Evolutionary conservation across 2,888 invertebrate species (phyloP), one percentile per base, ranked within the genome.

Genomic region (Xanthia icteritia): DNA sequence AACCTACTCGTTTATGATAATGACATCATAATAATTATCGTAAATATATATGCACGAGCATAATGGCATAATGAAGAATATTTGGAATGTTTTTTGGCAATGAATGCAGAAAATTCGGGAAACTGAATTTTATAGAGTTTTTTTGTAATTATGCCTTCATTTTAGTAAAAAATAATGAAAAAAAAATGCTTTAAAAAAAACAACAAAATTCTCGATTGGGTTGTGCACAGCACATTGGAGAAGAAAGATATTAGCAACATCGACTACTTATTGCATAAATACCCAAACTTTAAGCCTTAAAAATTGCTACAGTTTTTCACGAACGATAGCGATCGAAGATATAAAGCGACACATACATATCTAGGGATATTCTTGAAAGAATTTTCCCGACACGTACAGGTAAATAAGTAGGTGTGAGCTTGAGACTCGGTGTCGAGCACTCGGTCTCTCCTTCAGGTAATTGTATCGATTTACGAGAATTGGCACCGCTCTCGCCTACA

Each of bases 391-490:
- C 71, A 82, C 84, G 71, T 82, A 75, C 48, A 68, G 48, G 60
- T 79, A 60, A 73, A 83, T 70, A 83, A 69, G 71, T 69, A 58
- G 72, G 79, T 73, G 79, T 63, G 48, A 77, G 77, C 64, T 71
- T 20, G 23, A 68, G 69, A 79, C 39, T 48, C 71, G 75, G 39
- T 70, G 76, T 70, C 68, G 76, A 74, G 58, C 39, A 66, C 64
- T 65, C 73, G 69, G 84, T 75, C 72, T 64, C 71, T 58, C 60
- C 71, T 81, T 76, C 76, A 77, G 63, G 20, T 69, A 67, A 85
- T 82, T 72, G 74, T 83, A 85, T 85, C 77, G 85, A 85, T 77
- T 81, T 72, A 72, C 73, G 51, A 67, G 65, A 61, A 63, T 70
- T 81, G 72, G 65, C 58, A 69, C 54, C 31, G 64, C 54, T 63